Base-by-base conservation (phyloP, 2,888 invertebrate genomes). In the Helobdella robusta region DNA sequence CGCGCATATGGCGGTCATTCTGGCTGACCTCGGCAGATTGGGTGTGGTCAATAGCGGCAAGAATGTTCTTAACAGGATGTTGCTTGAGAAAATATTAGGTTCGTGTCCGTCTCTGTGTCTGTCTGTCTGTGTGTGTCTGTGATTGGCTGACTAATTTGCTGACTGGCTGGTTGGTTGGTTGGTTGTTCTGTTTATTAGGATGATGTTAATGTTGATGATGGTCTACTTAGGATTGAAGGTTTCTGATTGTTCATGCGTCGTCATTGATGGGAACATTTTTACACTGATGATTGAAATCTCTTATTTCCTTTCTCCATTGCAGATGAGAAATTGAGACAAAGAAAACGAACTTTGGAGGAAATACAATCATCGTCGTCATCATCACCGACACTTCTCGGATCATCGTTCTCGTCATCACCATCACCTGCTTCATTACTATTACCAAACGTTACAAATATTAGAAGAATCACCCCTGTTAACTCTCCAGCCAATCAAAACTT, bases 11-110 rank as follows among this genome's bases (percentile, higher is more conserved):
- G 70, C 68, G 32, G 68, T 65, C 30, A 70, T 71, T 23, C 61
- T 73, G 58, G 72, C 71, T 0, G 72, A 71, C 52, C 69, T 71
- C 62, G 67, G 67, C 61, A 69, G 65, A 11, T 66, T 73, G 40
- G 68, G 68, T 30, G 48, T 68, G 36, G 66, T 32, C 46, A 64
- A 58, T 32, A 64, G 69, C 25, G 67, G 35, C 85, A 56, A 65
- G 30, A 50, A 58, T 15, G 50, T 66, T 66, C 65, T 72, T 23
- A 66, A 70, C 54, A 69, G 68, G 50, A 68, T 69, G 40, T 66
- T 68, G 3, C 68, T 72, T 5, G 72, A 72, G 54, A 66, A 66
- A 36, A 71, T 72, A 15, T 58, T 71, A 36, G 69, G 71, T 71
- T 25, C 3, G 60, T 50, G 0, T 30, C 15, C 34, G 0, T 20